Conservation (phyloP, 2,888 invertebrate genomes). For the Lamellibrachia columna region DNA sequence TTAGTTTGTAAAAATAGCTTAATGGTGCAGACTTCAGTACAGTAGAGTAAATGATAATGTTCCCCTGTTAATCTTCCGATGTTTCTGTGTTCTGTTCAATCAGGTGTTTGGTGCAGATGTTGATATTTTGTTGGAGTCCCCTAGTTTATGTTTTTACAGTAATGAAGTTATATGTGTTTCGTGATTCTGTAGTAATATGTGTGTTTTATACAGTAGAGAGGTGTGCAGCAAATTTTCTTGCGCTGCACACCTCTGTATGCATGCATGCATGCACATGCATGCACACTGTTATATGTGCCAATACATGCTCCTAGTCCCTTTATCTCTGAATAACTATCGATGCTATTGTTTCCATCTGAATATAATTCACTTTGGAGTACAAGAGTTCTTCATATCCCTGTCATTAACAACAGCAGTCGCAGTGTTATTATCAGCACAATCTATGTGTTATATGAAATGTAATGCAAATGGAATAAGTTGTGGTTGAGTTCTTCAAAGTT, state of each 20-base stretch:
- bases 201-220: too few relatives aligned
- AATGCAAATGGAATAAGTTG: not conserved
- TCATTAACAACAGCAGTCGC: too few relatives aligned
- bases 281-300: too few relatives aligned
- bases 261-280: too few relatives aligned
- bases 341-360: too few relatives aligned
- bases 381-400: too few relatives aligned
- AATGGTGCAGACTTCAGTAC: not conserved
- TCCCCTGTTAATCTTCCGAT: not conserved
- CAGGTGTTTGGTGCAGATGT: not conserved
- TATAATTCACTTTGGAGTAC: too few relatives aligned
- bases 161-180: not conserved
- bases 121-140: not conserved
- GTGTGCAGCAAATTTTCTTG: too few relatives aligned
- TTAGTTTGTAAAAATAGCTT: not conserved
- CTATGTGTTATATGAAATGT: not conserved
- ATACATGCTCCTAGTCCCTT: too few relatives aligned
- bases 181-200: not conserved
- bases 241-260: too few relatives aligned
- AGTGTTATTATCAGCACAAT: not conserved
- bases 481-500: not conserved
- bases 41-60: slow-evolving; percentile 16
- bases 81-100: not conserved
- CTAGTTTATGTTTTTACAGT: not conserved
- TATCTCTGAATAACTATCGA: too few relatives aligned